These are phyloP conservation scores for Neotoxoptera formosana DNA, from an alignment of 1,140 invertebrate species.

Conservation along the genomic window DNA sequence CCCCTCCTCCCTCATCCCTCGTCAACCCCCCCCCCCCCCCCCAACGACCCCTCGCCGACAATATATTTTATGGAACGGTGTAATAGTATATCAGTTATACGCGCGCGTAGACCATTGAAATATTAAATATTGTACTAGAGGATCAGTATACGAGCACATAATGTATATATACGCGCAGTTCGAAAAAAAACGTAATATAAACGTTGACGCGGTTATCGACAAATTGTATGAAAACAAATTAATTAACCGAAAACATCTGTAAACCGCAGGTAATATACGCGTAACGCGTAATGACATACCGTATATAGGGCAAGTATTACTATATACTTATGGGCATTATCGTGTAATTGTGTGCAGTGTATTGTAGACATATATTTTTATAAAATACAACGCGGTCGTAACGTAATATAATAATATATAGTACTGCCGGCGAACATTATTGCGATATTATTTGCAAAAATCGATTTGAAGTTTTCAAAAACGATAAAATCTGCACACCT, in stretches of 20 bases:
- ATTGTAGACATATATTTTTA: background rate
- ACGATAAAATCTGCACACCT: no score
- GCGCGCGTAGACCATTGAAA: background rate
- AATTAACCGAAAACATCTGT: background rate
- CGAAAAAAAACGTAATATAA: background rate
- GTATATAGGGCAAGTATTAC: no score
- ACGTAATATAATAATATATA: background rate
- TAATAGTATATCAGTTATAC: background rate
- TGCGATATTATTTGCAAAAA: background rate
- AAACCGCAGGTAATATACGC: background rate
- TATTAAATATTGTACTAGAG: background rate
- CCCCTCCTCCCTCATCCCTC: no score
- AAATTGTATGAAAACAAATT: background rate
- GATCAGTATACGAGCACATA: no score
- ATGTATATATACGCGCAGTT: no score
- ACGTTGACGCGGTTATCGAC: background rate
- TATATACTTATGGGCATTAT: background rate
- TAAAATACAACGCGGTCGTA: background rate
- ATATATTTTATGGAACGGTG: constrained; percentile 5
- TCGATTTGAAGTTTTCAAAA: no score
- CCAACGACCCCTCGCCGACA: background rate
- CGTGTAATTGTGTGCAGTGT: background rate
- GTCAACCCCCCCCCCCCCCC: no score
- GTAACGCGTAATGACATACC: background rate
- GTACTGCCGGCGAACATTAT: background rate